A percentile compares a stretch with the other conserved stretches of the same genome.
Evolutionary conservation across 2,797 vertebrate genomes (phyloP).

Genomic region (Lemur catta): DNA sequence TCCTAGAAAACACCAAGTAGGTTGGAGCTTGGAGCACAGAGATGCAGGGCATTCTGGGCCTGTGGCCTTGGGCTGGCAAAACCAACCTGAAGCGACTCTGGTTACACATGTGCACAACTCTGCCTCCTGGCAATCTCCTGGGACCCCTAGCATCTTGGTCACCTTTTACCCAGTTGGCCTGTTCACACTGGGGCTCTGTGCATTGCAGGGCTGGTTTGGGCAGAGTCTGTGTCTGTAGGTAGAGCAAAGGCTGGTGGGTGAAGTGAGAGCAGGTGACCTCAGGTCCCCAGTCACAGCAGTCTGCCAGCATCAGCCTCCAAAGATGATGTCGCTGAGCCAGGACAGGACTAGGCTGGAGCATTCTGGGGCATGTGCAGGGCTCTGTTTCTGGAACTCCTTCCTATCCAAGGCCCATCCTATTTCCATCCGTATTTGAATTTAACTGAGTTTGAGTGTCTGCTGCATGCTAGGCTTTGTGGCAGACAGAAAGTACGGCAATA

Average conservation of each 20-base stretch:
- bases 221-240: not conserved
- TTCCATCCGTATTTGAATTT: not conserved
- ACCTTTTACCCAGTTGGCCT: not conserved
- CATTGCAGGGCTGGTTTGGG: not conserved
- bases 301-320: not conserved
- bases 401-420: not conserved
- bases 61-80: not conserved
- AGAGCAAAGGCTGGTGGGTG: not conserved
- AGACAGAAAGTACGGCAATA: not conserved
- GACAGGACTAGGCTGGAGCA: not conserved
- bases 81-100: not conserved
- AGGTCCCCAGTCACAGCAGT: not conserved
- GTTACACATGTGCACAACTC: not conserved
- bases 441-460: not conserved
- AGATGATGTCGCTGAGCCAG: not conserved
- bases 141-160: not conserved
- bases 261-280: not conserved
- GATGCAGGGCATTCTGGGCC: not conserved
- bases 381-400: not conserved
- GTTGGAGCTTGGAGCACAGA: not conserved
- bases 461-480: not conserved
- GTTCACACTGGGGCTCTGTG: not conserved
- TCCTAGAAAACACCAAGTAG: not conserved
- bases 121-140: not conserved
- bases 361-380: accelerated